Evolutionary conservation across 2,797 vertebrate genomes (phyloP).

Genomic region (Nasua narica): DNA sequence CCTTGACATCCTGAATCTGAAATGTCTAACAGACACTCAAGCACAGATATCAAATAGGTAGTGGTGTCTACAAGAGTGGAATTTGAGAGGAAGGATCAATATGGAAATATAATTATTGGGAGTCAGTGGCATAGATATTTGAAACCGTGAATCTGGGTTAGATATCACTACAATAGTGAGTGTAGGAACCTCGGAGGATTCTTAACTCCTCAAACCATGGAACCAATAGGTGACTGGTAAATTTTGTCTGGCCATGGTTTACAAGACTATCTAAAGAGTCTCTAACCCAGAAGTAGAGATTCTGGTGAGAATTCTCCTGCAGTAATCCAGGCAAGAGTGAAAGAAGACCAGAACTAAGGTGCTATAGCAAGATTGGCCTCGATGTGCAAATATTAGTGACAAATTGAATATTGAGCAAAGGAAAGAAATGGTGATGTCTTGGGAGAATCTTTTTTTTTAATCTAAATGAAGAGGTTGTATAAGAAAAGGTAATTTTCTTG

Average conservation of each 20-base stretch:
- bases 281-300: not conserved
- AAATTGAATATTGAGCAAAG: rapidly evolving
- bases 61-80: not conserved
- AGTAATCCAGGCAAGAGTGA: not conserved
- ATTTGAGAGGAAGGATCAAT: not conserved
- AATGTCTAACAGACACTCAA: not conserved
- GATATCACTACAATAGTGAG: not conserved
- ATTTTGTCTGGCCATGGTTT: not conserved
- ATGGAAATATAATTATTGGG: not conserved
- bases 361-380: not conserved
- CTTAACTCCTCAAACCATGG: not conserved
- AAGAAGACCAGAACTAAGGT: not conserved
- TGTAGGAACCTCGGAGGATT: not conserved
- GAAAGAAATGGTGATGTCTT: not conserved
- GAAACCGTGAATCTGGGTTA: not conserved
- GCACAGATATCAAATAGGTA: not conserved
- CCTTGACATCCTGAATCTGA: not conserved
- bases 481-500: not conserved
- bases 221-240: not conserved
- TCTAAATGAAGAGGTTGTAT: not conserved
- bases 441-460: not conserved
- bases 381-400: not conserved
- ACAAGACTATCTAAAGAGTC: not conserved
- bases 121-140: not conserved
- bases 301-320: not conserved